phyloP scores from a whole-genome alignment of 2,797 vertebrate genomes.

The Garrulus glandarius region DNA sequence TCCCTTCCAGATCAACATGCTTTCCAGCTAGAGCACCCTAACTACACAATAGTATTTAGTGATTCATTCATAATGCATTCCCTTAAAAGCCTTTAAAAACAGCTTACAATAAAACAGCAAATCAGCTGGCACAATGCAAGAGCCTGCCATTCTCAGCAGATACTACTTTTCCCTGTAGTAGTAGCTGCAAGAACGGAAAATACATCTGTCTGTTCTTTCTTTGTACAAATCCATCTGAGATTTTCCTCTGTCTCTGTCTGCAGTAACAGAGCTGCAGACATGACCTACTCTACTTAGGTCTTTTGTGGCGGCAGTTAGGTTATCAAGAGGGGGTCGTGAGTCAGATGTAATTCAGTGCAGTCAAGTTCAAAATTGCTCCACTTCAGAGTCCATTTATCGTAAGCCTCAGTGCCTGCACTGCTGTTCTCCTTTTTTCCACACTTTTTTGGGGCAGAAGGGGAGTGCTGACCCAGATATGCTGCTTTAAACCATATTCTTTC shows the following conservation, averaged over 20 bases:
- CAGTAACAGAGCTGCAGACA: not conserved
- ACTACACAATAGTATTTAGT: not conserved
- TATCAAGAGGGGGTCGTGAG: not conserved
- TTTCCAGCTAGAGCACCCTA: not conserved
- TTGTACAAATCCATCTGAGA: not conserved
- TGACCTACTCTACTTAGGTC: not conserved
- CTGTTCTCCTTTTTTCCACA: not conserved
- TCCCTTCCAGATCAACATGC: not conserved
- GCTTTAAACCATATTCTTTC: not conserved
- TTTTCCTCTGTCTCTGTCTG: not conserved
- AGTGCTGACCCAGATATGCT: not conserved
- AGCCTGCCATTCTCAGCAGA: not conserved
- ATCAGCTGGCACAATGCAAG: not conserved
- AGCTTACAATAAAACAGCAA: not conserved
- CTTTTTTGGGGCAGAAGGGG: not conserved
- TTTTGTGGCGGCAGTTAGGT: not conserved
- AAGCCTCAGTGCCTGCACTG: not conserved
- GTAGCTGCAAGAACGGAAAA: not conserved
- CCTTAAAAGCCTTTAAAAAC: not conserved
- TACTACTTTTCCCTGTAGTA: not conserved
- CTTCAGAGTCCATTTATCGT: not conserved
- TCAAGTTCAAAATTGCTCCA: not conserved
- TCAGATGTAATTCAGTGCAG: not conserved
- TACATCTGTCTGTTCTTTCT: not conserved
- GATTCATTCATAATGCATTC: not conserved